Conservation (phyloP, 2,113 vertebrate genomes). For the Peromyscus maniculatus region DNA sequence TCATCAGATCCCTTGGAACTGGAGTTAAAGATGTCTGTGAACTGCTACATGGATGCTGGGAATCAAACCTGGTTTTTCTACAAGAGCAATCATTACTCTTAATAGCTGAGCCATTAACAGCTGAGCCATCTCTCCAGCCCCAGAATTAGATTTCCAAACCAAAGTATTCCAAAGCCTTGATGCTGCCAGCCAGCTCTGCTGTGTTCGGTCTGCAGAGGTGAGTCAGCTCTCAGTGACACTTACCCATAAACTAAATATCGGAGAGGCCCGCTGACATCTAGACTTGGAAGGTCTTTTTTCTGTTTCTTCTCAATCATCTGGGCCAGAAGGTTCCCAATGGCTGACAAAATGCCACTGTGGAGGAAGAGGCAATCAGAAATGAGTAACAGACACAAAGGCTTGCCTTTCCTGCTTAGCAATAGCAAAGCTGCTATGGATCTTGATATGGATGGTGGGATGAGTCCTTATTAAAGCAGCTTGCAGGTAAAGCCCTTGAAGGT, state of each 20-base stretch:
- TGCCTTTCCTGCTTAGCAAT: fast-evolving
- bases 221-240: slow-evolving; percentile 8
- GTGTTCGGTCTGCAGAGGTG: not conserved
- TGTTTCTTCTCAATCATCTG: slow-evolving; percentile 89
- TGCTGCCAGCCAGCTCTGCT: not conserved
- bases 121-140: not conserved
- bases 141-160: not conserved
- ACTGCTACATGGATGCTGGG: not conserved
- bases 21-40: not conserved
- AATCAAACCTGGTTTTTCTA: not conserved
- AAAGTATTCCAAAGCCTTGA: not conserved
- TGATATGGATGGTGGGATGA: fast-evolving
- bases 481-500: not conserved
- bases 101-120: not conserved
- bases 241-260: slow-evolving; percentile 93
- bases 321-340: slow-evolving; percentile 92
- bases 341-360: slow-evolving; percentile 92
- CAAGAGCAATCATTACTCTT: not conserved
- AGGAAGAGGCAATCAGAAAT: slow-evolving; percentile 70
- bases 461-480: not conserved
- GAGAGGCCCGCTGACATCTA: slow-evolving; percentile 87
- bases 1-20: not conserved
- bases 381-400: too few relatives aligned
- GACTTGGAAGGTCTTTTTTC: slow-evolving; percentile 80
- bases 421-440: not conserved